Percentiles rank a stretch among this genome's conserved stretches.
Conservation (phyloP, 2,113 vertebrate species). For the Vidua macroura region DNA sequence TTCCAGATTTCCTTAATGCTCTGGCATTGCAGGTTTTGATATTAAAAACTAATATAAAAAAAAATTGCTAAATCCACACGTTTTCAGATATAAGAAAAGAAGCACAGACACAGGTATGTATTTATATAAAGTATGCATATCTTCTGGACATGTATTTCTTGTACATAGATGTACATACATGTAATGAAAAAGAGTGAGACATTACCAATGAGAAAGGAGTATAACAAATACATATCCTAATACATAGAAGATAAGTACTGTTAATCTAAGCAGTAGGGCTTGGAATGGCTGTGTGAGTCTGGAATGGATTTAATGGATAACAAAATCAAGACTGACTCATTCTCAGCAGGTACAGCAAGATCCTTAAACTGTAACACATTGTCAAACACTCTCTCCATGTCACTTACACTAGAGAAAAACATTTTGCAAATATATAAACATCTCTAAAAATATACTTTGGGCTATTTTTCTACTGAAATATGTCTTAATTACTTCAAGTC, state of each 20-base stretch:
- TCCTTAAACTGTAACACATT: not conserved
- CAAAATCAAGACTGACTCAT: not conserved
- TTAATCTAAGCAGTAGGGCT: not conserved
- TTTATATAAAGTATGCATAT: not conserved
- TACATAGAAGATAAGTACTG: not conserved
- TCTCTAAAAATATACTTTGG: not conserved
- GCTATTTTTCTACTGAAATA: not conserved
- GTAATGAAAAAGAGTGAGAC: not conserved
- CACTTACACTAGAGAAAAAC: not conserved
- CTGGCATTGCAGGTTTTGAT: not conserved
- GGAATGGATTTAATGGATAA: not conserved
- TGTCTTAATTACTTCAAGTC: not conserved
- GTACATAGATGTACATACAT: accelerated
- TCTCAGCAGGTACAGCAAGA: not conserved
- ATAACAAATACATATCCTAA: not conserved
- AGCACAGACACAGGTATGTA: not conserved
- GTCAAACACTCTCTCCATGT: not conserved
- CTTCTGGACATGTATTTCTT: not conserved
- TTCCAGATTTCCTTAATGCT: not conserved
- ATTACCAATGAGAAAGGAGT: not conserved
- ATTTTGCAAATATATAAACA: not conserved
- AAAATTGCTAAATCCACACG: not conserved
- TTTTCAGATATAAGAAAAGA: not conserved
- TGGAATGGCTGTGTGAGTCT: not conserved
- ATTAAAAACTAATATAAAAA: not conserved